These are phyloP conservation scores for Parotia lawesii DNA, from an alignment of 2,113 vertebrate species.

Conservation along the genomic window DNA sequence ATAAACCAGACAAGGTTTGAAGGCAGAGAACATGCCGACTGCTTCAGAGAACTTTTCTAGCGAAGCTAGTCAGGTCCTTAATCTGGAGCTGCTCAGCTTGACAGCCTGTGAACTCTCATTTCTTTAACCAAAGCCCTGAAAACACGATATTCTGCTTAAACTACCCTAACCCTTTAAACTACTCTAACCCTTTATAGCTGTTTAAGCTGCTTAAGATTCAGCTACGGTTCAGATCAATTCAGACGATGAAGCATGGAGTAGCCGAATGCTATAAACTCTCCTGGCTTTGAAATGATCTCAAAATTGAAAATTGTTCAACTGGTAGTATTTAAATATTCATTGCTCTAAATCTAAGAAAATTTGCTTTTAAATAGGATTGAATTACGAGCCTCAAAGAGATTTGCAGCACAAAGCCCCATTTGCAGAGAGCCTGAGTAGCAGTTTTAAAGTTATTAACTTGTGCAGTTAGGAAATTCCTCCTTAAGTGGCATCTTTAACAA, in stretches of 20 bases:
- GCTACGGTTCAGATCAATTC: neutral
- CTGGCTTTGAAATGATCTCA: slow-evolving; percentile 28
- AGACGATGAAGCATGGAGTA: neutral
- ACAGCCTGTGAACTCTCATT: slow-evolving; percentile 1
- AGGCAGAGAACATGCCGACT: neutral
- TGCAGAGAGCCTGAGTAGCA: neutral
- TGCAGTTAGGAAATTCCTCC: neutral
- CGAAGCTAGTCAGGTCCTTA: neutral
- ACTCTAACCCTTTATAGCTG: neutral
- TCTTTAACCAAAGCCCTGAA: neutral
- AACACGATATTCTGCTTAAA: slow-evolving; percentile 15
- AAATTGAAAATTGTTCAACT: slow-evolving; percentile 40
- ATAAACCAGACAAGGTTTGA: neutral
- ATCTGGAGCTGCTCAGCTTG: neutral
- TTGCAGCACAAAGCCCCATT: slow-evolving; percentile 36
- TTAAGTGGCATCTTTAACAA: slow-evolving; percentile 16
- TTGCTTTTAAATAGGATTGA: slow-evolving; percentile 60
- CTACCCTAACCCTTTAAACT: slow-evolving; percentile 13
- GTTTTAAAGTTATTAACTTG: slow-evolving; percentile 42
- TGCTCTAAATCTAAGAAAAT: slow-evolving; percentile 41
- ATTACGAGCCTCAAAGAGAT: slow-evolving; percentile 38
- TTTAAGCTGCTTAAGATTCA: slow-evolving; percentile 40
- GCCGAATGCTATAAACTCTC: neutral
- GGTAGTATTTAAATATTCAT: slow-evolving; percentile 49
- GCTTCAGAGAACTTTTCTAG: neutral